Conservation (phyloP, 2,888 invertebrate genomes). For the Marronus borbonicus region DNA sequence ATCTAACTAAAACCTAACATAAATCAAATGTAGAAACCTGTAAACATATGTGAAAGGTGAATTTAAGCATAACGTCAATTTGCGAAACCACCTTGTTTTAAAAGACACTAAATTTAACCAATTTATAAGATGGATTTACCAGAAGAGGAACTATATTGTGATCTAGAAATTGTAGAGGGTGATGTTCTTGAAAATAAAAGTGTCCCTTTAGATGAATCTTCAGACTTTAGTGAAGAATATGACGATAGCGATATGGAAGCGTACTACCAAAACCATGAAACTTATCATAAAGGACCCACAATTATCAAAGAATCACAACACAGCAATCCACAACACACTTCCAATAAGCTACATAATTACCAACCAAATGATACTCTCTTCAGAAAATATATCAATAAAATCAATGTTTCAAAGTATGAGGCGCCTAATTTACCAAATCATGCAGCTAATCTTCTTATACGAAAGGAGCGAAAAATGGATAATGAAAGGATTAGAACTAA, state of each 20-base stretch:
- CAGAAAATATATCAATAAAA: conserved; percentile 84
- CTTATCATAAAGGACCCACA: conserved; percentile 46
- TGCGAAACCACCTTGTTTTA: too few species aligned
- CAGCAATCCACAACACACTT: conserved; percentile 62
- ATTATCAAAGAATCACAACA: conserved; percentile 52
- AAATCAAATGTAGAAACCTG: too few species aligned
- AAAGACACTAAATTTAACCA: too few species aligned
- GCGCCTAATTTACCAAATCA: conserved; percentile 76
- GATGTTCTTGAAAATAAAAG: conserved; percentile 49
- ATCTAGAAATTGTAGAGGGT: conserved; percentile 54
- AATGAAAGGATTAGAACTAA: conserved; percentile 83
- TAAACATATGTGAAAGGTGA: too few species aligned
- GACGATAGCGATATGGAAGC: conserved; percentile 44
- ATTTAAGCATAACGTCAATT: too few species aligned
- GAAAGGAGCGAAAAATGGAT: conserved; percentile 79
- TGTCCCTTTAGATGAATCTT: background rate
- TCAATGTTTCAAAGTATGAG: conserved; percentile 88
- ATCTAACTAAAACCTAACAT: too few species aligned
- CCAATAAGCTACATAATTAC: conserved; percentile 73
- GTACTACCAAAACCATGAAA: conserved; percentile 32
- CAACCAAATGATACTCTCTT: conserved; percentile 89
- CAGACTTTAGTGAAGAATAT: conserved; percentile 45
- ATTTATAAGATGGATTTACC: conserved; percentile 46
- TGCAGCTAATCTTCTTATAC: conserved; percentile 81
- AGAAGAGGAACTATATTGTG: conserved; percentile 71